These are phyloP conservation scores for Aleiodes alternator DNA, from an alignment of 2,888 invertebrate genomes.

Conservation along the genomic window DNA sequence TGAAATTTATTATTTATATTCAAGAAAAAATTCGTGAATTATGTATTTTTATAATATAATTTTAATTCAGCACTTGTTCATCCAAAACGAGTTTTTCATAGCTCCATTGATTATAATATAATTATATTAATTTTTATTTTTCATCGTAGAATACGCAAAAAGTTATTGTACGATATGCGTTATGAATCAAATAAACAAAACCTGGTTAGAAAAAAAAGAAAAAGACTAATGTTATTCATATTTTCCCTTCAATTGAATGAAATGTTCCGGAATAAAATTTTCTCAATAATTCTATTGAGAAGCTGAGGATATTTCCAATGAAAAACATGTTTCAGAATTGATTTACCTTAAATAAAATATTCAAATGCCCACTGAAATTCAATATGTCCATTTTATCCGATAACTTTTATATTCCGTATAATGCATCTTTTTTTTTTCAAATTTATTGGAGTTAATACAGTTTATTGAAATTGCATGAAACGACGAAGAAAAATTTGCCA, in stretches of 20 bases:
- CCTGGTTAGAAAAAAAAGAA: constrained; percentile 15
- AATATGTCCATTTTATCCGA: too few species aligned
- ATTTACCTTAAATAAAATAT: too few species aligned
- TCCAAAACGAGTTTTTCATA: constrained; percentile 3
- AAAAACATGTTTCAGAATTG: too few species aligned
- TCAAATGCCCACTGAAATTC: too few species aligned
- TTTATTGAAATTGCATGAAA: constrained; percentile 23
- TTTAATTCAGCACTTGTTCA: constrained; percentile 39
- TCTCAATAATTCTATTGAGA: too few species aligned
- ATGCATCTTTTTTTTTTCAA: constrained; percentile 1
- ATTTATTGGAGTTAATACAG: constrained; percentile 4
- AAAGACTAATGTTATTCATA: background rate
- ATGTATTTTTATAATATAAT: constrained; percentile 42
- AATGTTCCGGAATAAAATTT: too few species aligned
- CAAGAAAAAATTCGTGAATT: constrained; percentile 34
- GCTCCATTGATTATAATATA: constrained; percentile 10
- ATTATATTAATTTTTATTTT: constrained; percentile 27
- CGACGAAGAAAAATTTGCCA: constrained; percentile 38
- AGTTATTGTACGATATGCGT: constrained; percentile 44
- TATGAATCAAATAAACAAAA: constrained; percentile 30
- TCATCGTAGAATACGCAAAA: constrained; percentile 15
- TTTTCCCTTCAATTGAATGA: background rate
- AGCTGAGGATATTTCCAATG: too few species aligned
- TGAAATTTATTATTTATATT: constrained; percentile 37
- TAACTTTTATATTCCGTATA: constrained; percentile 6